Conservation (phyloP, 2,888 invertebrate genomes). For the Gortyna flavago region DNA sequence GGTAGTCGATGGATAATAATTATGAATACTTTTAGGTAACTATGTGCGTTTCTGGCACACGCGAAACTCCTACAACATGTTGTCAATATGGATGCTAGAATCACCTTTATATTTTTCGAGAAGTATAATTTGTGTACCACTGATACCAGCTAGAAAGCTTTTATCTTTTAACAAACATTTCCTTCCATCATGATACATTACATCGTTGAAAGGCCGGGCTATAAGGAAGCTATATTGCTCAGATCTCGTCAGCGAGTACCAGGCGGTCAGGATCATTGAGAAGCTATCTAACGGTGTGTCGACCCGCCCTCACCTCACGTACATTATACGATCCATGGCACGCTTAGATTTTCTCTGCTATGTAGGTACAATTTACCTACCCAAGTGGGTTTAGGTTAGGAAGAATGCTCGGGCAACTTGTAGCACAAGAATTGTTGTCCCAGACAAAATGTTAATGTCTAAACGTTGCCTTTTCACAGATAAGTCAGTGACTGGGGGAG, state of each 20-base stretch:
- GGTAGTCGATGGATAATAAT: neutral
- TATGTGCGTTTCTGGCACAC: neutral
- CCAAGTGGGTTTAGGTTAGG: neutral
- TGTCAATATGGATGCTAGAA: neutral
- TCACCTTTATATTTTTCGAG: neutral
- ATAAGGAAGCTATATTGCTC: constrained; percentile 50
- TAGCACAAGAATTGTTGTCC: neutral
- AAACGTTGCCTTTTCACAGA: neutral
- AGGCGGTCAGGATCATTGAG: constrained; percentile 35
- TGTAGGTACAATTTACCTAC: neutral
- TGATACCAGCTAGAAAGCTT: neutral
- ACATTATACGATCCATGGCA: neutral
- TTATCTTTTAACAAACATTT: neutral
- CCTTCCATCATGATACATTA: neutral
- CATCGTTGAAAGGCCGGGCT: constrained; percentile 5
- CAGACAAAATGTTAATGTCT: neutral
- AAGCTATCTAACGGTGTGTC: constrained; percentile 51
- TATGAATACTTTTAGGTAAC: neutral
- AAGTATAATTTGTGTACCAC: neutral
- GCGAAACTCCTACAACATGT: neutral
- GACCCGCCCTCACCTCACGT: constrained; percentile 57
- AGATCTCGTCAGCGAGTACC: constrained; percentile 27
- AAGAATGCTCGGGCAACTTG: neutral
- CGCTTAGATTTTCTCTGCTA: neutral
- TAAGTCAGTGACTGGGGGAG: neutral